Conservation (phyloP, 1,140 invertebrate genomes). For the Drusus annulatus region DNA sequence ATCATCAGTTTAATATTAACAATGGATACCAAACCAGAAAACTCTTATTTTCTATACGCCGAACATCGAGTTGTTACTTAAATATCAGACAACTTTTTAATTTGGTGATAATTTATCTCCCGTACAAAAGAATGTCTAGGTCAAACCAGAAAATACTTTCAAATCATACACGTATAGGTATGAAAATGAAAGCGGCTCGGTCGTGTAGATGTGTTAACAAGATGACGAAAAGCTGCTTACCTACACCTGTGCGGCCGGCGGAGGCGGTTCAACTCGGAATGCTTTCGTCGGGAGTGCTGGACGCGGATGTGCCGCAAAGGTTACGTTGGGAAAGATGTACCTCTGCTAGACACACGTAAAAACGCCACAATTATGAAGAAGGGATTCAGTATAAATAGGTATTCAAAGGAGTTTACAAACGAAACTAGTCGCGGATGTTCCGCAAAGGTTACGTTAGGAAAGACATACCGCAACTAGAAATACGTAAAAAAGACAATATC, state of each 20-base stretch:
- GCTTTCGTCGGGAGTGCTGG: neutral
- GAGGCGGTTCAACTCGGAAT: neutral
- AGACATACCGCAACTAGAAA: too few relatives aligned
- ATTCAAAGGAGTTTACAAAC: too few relatives aligned
- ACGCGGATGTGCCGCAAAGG: constrained; percentile 2
- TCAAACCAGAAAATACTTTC: constrained; percentile 58
- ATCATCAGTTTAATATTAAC: too few relatives aligned
- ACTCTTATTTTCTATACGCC: neutral
- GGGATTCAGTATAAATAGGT: too few relatives aligned
- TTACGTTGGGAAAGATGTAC: neutral
- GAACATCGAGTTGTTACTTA: constrained; percentile 8
- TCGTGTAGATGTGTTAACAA: constrained; percentile 50
- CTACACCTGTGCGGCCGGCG: neutral
- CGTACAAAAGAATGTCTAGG: constrained; percentile 57
- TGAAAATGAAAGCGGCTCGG: constrained; percentile 56
- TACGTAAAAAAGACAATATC: too few relatives aligned
- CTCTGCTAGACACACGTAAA: too few relatives aligned
- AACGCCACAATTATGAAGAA: too few relatives aligned
- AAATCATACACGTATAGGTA: constrained; percentile 54
- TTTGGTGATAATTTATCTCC: constrained; percentile 49
- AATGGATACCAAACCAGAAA: neutral
- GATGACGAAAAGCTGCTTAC: constrained; percentile 36
- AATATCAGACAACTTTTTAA: constrained; percentile 45
- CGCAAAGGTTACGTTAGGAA: too few relatives aligned
- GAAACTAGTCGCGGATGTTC: too few relatives aligned